A percentile compares a stretch with the other conserved stretches of the same genome.
Conservation (phyloP, 2,797 vertebrate species). For the Acanthurus lineatus region DNA sequence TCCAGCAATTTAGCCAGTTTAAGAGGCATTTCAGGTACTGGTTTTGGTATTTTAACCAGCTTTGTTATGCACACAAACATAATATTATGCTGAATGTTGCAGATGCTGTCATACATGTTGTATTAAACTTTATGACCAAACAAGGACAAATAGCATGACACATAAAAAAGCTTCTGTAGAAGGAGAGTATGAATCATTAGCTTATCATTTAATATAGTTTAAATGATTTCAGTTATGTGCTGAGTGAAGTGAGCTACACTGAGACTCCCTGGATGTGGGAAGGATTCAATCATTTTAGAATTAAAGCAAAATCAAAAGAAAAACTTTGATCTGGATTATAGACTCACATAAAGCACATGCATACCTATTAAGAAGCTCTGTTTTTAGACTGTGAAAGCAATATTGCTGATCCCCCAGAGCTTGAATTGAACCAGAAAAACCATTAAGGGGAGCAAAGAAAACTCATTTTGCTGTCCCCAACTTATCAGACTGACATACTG, state of each 20-base stretch:
- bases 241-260: background rate
- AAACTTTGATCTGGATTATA: background rate
- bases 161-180: background rate
- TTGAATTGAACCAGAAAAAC: conserved; percentile 31
- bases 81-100: background rate
- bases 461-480: conserved; percentile 25
- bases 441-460: conserved; percentile 31
- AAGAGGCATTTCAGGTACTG: no score
- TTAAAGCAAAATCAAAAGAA: background rate
- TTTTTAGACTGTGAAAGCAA: conserved; percentile 16
- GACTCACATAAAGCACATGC: background rate
- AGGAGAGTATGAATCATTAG: background rate
- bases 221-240: background rate
- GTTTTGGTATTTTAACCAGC: no score
- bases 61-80: background rate
- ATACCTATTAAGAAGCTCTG: conserved; percentile 7
- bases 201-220: background rate
- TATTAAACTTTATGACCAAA: background rate
- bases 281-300: background rate
- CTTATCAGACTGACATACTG: conserved; percentile 40
- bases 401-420: conserved; percentile 40
- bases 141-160: background rate
- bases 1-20: no score
- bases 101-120: background rate
- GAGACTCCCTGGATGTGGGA: background rate